phyloP scores from a whole-genome alignment of 2,113 vertebrate genomes.

The Pelusios castaneus region DNA sequence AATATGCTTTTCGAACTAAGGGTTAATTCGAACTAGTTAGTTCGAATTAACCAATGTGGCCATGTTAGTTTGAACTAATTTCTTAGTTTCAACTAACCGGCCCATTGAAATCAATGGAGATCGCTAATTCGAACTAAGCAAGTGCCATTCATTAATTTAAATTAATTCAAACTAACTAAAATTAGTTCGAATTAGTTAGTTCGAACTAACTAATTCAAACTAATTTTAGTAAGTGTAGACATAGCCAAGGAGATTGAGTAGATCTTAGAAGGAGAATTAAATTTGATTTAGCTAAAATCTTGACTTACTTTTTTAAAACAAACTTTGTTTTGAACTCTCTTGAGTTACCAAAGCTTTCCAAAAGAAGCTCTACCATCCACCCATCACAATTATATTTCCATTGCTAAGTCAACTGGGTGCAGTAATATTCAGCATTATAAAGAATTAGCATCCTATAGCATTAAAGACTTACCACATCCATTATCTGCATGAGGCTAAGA shows the following conservation, averaged over 20 bases:
- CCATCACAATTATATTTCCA: rapidly evolving
- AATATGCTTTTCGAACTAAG: no score
- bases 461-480: conserved; percentile 90
- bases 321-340: background rate
- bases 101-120: no score
- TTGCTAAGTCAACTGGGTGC: background rate
- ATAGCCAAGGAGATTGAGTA: background rate
- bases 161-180: no score
- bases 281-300: background rate
- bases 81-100: no score
- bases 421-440: background rate
- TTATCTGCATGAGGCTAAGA: conserved; percentile 93
- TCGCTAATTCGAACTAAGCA: no score
- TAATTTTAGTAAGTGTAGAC: no score
- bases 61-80: no score
- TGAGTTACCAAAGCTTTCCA: background rate
- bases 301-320: background rate
- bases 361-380: background rate
- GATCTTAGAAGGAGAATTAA: background rate
- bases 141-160: no score
- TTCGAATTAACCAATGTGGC: no score
- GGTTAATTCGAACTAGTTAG: no score
- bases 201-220: no score
- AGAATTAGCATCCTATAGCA: background rate
- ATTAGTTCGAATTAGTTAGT: no score